These are phyloP conservation scores for Megaustenia siamemsis DNA, from an alignment of 2,888 invertebrate genomes.

Conservation along the genomic window DNA sequence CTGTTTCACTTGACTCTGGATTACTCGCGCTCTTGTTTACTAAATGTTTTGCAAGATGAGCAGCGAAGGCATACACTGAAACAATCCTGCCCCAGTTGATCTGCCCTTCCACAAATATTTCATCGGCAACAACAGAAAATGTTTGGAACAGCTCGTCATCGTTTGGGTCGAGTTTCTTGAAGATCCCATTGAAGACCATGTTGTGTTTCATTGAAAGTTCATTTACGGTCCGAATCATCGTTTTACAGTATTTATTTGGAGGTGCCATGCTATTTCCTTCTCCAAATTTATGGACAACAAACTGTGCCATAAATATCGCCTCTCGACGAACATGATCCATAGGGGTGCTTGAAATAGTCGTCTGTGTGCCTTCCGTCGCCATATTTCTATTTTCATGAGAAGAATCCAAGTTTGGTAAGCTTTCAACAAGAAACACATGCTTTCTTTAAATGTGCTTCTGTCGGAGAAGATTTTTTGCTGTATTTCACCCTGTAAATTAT, in stretches of 20 bases:
- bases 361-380: conserved; percentile 55
- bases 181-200: conserved; percentile 75
- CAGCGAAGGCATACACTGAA: conserved; percentile 77
- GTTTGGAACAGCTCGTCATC: conserved; percentile 69
- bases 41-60: conserved; percentile 69
- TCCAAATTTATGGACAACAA: conserved; percentile 68
- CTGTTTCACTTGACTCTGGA: not conserved
- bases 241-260: conserved; percentile 73
- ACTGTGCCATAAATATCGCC: conserved; percentile 71
- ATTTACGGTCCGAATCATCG: conserved; percentile 75
- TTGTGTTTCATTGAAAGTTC: conserved; percentile 75
- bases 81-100: conserved; percentile 79
- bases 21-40: not conserved
- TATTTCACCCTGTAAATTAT: not conserved
- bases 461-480: not conserved
- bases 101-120: conserved; percentile 77
- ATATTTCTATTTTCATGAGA: too few relatives aligned
- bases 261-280: conserved; percentile 65
- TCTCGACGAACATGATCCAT: conserved; percentile 69
- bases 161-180: conserved; percentile 72
- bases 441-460: not conserved
- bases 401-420: not conserved
- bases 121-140: conserved; percentile 75
- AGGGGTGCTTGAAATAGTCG: conserved; percentile 65
- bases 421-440: not conserved